These are phyloP conservation scores for Rhinatrema bivittatum DNA, from an alignment of 2,797 vertebrate genomes.

Conservation along the genomic window DNA sequence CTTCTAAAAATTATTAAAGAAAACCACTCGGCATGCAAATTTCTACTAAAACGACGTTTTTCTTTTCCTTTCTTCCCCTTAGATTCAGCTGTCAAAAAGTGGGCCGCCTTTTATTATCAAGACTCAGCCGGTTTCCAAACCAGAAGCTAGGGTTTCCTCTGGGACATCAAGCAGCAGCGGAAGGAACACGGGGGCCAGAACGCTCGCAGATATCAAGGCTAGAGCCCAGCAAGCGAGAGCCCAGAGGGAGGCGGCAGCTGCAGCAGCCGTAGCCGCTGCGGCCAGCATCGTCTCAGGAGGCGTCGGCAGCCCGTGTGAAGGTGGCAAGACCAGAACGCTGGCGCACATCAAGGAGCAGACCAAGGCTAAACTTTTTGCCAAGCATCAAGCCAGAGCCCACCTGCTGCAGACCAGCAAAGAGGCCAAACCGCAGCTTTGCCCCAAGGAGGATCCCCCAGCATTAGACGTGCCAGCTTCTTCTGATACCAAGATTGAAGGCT, in stretches of 20 bases:
- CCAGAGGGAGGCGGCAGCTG: slow-evolving; percentile 69
- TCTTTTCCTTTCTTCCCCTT: slow-evolving; percentile 9
- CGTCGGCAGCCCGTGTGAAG: slow-evolving; percentile 59
- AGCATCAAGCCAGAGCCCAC: slow-evolving; percentile 63
- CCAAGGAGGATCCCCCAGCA: slow-evolving; percentile 50
- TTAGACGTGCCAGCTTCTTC: slow-evolving; percentile 43
- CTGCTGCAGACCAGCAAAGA: slow-evolving; percentile 59
- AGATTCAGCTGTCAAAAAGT: slow-evolving; percentile 75
- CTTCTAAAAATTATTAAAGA: not conserved
- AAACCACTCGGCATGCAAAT: not conserved
- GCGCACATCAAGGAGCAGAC: slow-evolving; percentile 74
- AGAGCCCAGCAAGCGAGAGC: slow-evolving; percentile 71
- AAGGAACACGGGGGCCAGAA: slow-evolving; percentile 69
- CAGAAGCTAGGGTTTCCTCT: slow-evolving; percentile 57
- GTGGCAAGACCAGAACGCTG: slow-evolving; percentile 64
- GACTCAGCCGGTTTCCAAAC: slow-evolving; percentile 64
- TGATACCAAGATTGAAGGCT: slow-evolving; percentile 61
- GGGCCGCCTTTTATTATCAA: slow-evolving; percentile 74
- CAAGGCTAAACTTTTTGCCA: slow-evolving; percentile 68
- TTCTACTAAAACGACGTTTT: slow-evolving; percentile 1
- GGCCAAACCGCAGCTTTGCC: slow-evolving; percentile 40
- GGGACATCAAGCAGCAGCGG: slow-evolving; percentile 47
- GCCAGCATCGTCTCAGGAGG: slow-evolving; percentile 64
- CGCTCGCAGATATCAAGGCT: slow-evolving; percentile 73
- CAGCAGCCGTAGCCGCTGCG: slow-evolving; percentile 63